Percentiles rank a stretch among this genome's conserved stretches.
These are phyloP conservation scores for Nebria brevicollis DNA, from an alignment of 2,888 invertebrate genomes.

Conservation along the genomic window DNA sequence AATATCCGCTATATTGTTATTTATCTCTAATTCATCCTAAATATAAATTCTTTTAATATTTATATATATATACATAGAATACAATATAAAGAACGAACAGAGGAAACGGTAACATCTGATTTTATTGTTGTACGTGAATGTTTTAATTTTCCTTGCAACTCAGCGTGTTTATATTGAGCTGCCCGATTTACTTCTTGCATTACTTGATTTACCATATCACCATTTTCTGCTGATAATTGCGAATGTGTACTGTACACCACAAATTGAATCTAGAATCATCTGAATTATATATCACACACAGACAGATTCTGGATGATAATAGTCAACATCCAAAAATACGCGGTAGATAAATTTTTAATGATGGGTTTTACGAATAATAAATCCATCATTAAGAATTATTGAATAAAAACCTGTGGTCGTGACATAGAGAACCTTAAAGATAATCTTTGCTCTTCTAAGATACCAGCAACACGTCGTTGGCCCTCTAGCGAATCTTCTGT, in stretches of 20 bases:
- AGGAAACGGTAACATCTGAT: neutral
- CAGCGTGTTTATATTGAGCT: constrained; percentile 65
- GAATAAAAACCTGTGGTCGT: constrained; percentile 73
- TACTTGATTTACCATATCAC: constrained; percentile 75
- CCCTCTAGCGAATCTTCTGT: constrained; percentile 73
- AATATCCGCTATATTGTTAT: constrained; percentile 54
- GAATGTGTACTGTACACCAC: constrained; percentile 86
- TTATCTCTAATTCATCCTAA: constrained; percentile 53
- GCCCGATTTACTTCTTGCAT: constrained; percentile 74
- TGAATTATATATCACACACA: neutral
- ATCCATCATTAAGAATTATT: neutral
- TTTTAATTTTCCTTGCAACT: constrained; percentile 59
- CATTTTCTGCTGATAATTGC: constrained; percentile 78
- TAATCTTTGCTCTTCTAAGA: constrained; percentile 79
- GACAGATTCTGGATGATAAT: neutral
- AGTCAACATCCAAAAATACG: neutral
- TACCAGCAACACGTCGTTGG: constrained; percentile 70
- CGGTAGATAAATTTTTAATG: neutral
- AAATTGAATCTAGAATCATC: constrained; percentile 72
- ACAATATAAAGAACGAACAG: neutral
- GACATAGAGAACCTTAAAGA: constrained; percentile 80
- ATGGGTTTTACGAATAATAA: neutral
- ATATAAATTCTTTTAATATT: neutral
- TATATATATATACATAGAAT: neutral
- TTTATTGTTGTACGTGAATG: neutral